Percentiles rank a stretch among this genome's conserved stretches.
Conservation (phyloP, 1,140 invertebrate species). For the Bombus sylvicola region DNA sequence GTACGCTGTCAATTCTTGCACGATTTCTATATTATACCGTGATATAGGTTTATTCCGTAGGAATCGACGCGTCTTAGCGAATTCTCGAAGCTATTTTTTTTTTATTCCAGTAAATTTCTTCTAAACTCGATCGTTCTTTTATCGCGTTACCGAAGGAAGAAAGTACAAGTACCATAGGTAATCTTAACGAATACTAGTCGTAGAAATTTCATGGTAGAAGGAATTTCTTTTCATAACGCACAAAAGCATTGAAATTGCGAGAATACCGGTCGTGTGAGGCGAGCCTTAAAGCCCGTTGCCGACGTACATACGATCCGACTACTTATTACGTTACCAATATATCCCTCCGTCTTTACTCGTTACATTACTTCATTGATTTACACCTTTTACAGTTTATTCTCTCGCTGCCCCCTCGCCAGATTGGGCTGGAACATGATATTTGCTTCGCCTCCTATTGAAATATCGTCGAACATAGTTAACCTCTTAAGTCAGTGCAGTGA, state of each 20-base stretch:
- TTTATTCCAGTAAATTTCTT: background rate
- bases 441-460: constrained; percentile 54
- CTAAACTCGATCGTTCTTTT: background rate
- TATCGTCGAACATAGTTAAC: constrained; percentile 50
- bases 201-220: too few relatives aligned
- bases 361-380: constrained; percentile 52
- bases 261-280: background rate
- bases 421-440: constrained; percentile 53
- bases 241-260: background rate
- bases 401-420: constrained; percentile 13
- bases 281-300: constrained; percentile 4
- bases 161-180: background rate
- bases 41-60: background rate
- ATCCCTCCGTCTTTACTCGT: constrained; percentile 41
- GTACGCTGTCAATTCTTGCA: background rate
- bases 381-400: constrained; percentile 49
- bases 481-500: constrained; percentile 49
- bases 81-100: background rate
- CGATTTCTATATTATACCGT: background rate
- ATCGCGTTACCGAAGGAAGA: background rate
- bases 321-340: constrained; percentile 55
- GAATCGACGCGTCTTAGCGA: too few relatives aligned
- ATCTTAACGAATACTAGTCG: background rate
- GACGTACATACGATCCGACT: constrained; percentile 48
- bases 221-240: background rate